phyloP scores from a whole-genome alignment of 1,140 invertebrate species.

The Rhopalosiphum padi region DNA sequence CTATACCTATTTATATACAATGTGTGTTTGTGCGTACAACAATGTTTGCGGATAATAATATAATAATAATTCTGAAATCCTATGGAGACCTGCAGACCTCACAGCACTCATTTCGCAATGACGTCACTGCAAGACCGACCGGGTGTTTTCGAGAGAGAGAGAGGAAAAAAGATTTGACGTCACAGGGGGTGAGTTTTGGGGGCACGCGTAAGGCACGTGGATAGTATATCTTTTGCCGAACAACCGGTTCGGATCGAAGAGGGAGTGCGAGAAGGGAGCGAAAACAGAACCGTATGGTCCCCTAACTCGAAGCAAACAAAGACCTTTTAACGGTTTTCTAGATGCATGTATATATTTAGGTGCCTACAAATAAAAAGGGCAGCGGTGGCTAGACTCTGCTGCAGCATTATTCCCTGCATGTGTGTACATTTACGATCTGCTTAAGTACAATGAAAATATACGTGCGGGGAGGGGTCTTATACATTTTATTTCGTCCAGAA shows the following conservation, averaged over 20 bases:
- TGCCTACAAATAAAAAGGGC: constrained; percentile 52
- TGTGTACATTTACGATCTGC: constrained; percentile 38
- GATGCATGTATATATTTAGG: not conserved
- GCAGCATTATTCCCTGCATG: not conserved
- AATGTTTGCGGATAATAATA: constrained; percentile 25
- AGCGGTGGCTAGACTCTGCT: constrained; percentile 41
- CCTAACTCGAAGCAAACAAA: constrained; percentile 47
- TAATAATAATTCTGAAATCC: constrained; percentile 8
- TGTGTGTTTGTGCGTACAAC: not conserved
- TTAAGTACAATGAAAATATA: constrained; percentile 52
- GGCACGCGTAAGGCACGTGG: constrained; percentile 57
- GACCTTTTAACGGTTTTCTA: constrained; percentile 58
- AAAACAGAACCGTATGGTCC: constrained; percentile 32
- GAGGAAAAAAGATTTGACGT: constrained; percentile 52
- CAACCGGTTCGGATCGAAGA: constrained; percentile 50
- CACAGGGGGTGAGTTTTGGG: constrained; percentile 54
- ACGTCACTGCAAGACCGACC: constrained; percentile 51
- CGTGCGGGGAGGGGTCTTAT: constrained; percentile 37
- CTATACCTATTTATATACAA: not conserved
- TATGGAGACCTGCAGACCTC: constrained; percentile 52
- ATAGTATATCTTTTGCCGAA: constrained; percentile 22
- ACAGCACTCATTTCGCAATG: not conserved
- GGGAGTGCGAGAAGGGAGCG: constrained; percentile 22
- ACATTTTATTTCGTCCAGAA: constrained; percentile 48
- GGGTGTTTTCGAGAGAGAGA: constrained; percentile 22